These are phyloP conservation scores for Drosophila bifasciata DNA, from an alignment of 1,140 invertebrate genomes.

Conservation along the genomic window DNA sequence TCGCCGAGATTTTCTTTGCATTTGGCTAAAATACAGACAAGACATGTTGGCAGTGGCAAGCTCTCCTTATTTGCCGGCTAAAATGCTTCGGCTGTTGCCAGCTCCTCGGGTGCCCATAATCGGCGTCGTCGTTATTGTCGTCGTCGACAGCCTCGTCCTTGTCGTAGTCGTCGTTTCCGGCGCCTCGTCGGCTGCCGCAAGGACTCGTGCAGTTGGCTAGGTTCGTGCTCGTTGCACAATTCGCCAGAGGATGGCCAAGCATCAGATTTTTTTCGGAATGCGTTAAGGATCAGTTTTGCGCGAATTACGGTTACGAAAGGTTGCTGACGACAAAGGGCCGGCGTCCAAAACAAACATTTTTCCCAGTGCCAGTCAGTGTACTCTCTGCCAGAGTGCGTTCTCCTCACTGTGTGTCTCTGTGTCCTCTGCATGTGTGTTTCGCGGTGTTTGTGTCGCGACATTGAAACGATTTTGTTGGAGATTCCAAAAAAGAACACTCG, in stretches of 20 bases:
- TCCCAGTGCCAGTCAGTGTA: constrained; percentile 14
- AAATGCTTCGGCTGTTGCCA: too few species aligned
- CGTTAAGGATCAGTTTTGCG: constrained; percentile 84
- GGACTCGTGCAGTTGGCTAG: constrained; percentile 70
- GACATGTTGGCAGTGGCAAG: constrained; percentile 33
- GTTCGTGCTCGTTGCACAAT: constrained; percentile 78
- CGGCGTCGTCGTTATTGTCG: constrained; percentile 29
- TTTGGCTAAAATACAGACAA: constrained; percentile 49
- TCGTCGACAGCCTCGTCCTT: constrained; percentile 42
- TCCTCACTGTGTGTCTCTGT: constrained; percentile 23
- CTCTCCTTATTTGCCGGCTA: constrained; percentile 46
- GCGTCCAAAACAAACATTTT: constrained; percentile 67
- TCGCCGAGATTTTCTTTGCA: constrained; percentile 46
- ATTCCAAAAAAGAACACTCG: not conserved
- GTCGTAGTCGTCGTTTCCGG: constrained; percentile 21
- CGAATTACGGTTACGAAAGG: constrained; percentile 84
- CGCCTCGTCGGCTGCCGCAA: constrained; percentile 42
- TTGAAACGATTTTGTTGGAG: not conserved
- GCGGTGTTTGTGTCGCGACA: constrained; percentile 24
- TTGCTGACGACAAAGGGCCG: constrained; percentile 72
- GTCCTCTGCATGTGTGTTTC: constrained; percentile 12
- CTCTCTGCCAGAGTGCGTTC: constrained; percentile 26
- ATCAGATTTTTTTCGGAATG: constrained; percentile 76
- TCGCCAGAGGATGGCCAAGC: constrained; percentile 55
- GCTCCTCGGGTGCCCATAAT: not conserved